phyloP scores from a whole-genome alignment of 1,140 invertebrate species.

The Eulimnadia texana region DNA sequence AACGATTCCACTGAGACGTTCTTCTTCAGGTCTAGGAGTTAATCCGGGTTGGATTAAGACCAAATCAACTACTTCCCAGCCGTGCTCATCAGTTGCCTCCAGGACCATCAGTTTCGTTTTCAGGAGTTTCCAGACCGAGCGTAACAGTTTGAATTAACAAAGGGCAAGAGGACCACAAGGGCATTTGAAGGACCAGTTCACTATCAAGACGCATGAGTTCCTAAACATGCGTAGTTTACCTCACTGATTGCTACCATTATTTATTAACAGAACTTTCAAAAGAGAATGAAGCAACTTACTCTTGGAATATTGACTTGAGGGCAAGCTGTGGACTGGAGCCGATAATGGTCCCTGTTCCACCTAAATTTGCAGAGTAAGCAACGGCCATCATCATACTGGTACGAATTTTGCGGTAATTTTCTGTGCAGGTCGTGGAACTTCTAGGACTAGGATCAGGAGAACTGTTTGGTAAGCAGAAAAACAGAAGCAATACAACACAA shows the following conservation, averaged over 20 bases:
- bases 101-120: no score
- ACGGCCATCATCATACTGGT: slow-evolving; percentile 37
- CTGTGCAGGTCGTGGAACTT: not conserved
- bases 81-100: no score
- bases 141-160: no score
- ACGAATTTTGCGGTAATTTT: not conserved
- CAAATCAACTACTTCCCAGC: no score
- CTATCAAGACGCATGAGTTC: not conserved
- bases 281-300: slow-evolving; percentile 29
- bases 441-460: not conserved
- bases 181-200: no score
- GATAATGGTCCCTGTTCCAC: slow-evolving; percentile 71
- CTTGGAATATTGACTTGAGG: slow-evolving; percentile 56
- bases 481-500: no score
- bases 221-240: not conserved
- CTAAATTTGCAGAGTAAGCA: slow-evolving; percentile 63
- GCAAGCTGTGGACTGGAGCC: slow-evolving; percentile 80
- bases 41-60: no score
- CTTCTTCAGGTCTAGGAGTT: no score
- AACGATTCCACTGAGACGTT: no score
- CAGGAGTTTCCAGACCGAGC: no score
- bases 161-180: no score
- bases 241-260: not conserved
- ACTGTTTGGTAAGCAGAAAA: not conserved
- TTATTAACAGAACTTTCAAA: not conserved